Evolutionary conservation across 1,140 invertebrate genomes (phyloP), one percentile per base, ranked within the genome.

Genomic region (Stegodyphus dumicola): DNA sequence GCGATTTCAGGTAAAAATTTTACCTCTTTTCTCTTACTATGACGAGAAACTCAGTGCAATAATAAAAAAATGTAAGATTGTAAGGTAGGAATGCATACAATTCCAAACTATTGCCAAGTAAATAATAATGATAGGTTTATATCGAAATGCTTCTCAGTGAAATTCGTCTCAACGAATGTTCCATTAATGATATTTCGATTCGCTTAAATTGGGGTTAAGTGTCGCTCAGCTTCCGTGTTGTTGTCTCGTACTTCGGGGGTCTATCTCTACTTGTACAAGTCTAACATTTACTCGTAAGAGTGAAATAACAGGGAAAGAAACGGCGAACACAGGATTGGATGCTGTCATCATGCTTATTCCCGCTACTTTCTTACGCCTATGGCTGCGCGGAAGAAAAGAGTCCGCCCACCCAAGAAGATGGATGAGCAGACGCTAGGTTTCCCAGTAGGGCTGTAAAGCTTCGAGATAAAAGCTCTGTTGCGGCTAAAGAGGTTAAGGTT

Each of bases 1-100:
- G 90, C 92, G 99, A 90, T 99, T 99, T 93, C 98, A 99, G 94
- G 98, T 99, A 92, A 93, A 93, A 53, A 9, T 51, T 18, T 83
- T 13, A 53, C 49, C 10, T 71, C 69, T 33, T 33, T 33, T 3
- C 33, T 33, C 33, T 33, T 33, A 33, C 33, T 33, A 33, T 33
- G 33, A 33, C 33, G n/a, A n/a, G n/a, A n/a, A n/a, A n/a, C n/a
- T n/a, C 33, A 33, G 33, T 33, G 33, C 3, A 33, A 33, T 33
- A 33, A 33, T 3, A 3, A 33, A 33, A n/a, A 33, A 33, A 33
- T 33, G 33, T 33, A 33, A 33, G 33, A 33, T 33, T 33, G 33
- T 33, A 33, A 33, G 33, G 33, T 33, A 33, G 33, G 33, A 33
- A 33, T 33, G 33, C 33, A 33, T 33, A 33, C 1, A 33, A 33